Evolutionary conservation across 2,888 invertebrate genomes (phyloP), one percentile per base, ranked within the genome.

Genomic region (Rhagophthalmus giganteus): DNA sequence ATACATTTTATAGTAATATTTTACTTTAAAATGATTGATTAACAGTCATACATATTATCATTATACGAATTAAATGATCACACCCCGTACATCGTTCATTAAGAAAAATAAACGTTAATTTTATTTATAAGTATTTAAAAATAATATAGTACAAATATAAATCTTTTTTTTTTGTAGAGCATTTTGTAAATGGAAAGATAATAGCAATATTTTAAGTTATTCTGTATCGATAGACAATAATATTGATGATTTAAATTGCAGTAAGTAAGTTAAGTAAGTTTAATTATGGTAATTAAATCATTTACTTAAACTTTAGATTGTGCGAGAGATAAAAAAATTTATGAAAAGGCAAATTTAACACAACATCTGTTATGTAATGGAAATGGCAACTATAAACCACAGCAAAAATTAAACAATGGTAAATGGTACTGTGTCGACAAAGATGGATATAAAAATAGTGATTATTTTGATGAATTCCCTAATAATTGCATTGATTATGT

Each of bases 101-200:
- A n/a, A n/a, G n/a, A n/a, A n/a, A n/a, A n/a, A n/a, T n/a, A n/a
- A n/a, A n/a, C n/a, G n/a, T n/a, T n/a, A n/a, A n/a, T n/a, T n/a
- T n/a, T n/a, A n/a, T n/a, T n/a, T n/a, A n/a, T n/a, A n/a, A n/a
- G n/a, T n/a, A n/a, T n/a, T n/a, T n/a, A n/a, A n/a, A n/a, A n/a
- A n/a, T n/a, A n/a, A n/a, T n/a, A 24, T 24, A 24, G 24, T 6
- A 24, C 24, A 27, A 27, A 31, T 7, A n/a, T 12, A 11, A 10
- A 8, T 4, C 12, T 13, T 15, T 7, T 34, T 24, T 20, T 9
- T 48, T 72, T 71, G 55, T 67, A 86, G 85, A 33, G 79, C 80
- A 16, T 78, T 77, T 58, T 86, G 86, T 62, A 79, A 79, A 10
- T 83, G 81, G 73, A 78, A 80, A 59, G 82, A 83, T 63, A 81